These are phyloP conservation scores for Penaeus vannamei DNA, from an alignment of 1,140 invertebrate species.

Conservation along the genomic window DNA sequence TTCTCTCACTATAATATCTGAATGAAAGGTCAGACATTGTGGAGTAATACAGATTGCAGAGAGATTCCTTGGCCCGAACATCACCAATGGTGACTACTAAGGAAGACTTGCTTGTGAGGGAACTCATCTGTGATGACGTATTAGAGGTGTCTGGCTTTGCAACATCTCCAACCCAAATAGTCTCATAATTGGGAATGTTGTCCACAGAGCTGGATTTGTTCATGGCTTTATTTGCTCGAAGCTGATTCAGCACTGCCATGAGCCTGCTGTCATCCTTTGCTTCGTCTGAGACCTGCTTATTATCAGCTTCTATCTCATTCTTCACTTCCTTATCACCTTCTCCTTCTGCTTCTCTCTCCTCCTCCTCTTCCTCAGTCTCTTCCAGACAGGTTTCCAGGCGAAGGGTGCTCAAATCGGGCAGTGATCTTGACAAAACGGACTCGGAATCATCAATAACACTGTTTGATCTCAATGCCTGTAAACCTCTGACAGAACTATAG, in stretches of 20 bases:
- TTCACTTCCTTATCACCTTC: constrained; percentile 42
- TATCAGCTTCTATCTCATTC: too few relatives aligned
- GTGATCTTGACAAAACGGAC: constrained; percentile 54
- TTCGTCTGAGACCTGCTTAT: constrained; percentile 66
- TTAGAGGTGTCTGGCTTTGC: constrained; percentile 71
- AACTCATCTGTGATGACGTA: constrained; percentile 12
- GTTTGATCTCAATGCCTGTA: constrained; percentile 45
- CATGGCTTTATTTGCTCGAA: constrained; percentile 71
- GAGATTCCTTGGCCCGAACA: constrained; percentile 74
- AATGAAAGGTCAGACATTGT: constrained; percentile 73
- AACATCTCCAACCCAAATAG: constrained; percentile 70
- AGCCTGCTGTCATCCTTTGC: constrained; percentile 75
- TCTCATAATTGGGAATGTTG: constrained; percentile 72
- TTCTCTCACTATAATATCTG: constrained; percentile 68
- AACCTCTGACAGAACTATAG: constrained; percentile 38
- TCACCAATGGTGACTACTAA: constrained; percentile 68
- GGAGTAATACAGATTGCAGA: constrained; percentile 71
- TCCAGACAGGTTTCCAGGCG: constrained; percentile 60
- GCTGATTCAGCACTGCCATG: constrained; percentile 73
- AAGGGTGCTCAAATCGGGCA: constrained; percentile 71
- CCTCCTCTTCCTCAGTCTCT: constrained; percentile 52
- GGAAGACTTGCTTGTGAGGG: constrained; percentile 49
- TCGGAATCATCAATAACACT: constrained; percentile 61
- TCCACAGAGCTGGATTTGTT: constrained; percentile 71
- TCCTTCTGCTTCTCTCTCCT: constrained; percentile 23